phyloP scores from a whole-genome alignment of 2,113 vertebrate species.

The Paralichthys olivaceus region DNA sequence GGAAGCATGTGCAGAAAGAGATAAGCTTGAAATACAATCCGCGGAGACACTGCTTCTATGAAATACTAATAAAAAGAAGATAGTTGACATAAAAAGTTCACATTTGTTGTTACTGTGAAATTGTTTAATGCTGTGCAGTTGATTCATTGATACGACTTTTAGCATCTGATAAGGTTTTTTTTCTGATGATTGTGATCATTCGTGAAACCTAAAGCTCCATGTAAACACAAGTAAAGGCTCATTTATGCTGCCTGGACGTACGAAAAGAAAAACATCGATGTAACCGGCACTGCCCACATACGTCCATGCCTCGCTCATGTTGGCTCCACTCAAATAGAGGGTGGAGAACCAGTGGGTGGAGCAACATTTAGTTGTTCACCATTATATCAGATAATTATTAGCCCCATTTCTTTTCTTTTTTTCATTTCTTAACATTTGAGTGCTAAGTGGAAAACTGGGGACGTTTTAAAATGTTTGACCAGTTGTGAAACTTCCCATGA shows the following conservation, averaged over 20 bases:
- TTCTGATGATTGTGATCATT: background rate
- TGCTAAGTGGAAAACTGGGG: too few relatives aligned
- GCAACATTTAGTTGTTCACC: background rate
- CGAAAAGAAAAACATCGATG: too few relatives aligned
- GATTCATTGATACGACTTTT: background rate
- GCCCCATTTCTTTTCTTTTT: too few relatives aligned
- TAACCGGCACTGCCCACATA: background rate
- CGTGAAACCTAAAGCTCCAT: background rate
- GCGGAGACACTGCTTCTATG: background rate
- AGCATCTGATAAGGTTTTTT: background rate
- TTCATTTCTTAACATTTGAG: too few relatives aligned
- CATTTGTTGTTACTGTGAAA: background rate
- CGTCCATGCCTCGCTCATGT: too few relatives aligned
- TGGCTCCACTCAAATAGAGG: too few relatives aligned
- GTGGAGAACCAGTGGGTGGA: too few relatives aligned
- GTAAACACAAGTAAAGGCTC: background rate
- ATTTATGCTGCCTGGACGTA: too few relatives aligned
- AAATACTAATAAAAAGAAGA: background rate
- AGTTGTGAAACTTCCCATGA: too few relatives aligned
- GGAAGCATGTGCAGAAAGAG: slow-evolving; percentile 7
- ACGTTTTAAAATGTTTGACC: too few relatives aligned
- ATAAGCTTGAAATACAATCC: background rate
- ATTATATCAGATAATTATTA: background rate
- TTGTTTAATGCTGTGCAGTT: background rate
- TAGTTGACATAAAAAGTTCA: background rate